phyloP scores from a whole-genome alignment of 2,797 vertebrate species.

The Syngnathus acus region DNA sequence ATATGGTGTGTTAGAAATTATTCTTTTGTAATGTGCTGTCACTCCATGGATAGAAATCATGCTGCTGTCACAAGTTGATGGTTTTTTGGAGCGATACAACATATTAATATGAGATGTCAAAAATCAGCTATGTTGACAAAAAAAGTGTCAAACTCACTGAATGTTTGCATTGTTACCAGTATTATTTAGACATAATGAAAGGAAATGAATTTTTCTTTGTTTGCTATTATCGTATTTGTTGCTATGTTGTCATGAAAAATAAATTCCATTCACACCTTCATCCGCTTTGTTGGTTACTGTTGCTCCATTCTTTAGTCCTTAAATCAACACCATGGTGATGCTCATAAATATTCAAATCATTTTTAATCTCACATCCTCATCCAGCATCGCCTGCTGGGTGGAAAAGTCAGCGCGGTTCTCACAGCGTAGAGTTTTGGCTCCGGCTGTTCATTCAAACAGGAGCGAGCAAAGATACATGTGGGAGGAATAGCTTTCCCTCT shows the following conservation, averaged over 20 bases:
- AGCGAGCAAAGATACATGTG: constrained; percentile 17
- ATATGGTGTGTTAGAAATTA: neutral
- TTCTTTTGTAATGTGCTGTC: neutral
- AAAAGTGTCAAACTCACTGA: constrained; percentile 1
- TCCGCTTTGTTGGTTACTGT: constrained; percentile 31
- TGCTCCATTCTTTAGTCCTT: constrained; percentile 12
- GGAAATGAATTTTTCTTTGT: no score
- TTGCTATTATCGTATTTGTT: neutral
- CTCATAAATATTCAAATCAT: constrained; percentile 3
- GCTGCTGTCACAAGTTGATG: neutral
- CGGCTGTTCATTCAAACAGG: constrained; percentile 10
- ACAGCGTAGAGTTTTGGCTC: neutral
- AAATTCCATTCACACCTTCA: constrained; percentile 34
- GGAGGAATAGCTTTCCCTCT: neutral
- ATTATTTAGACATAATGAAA: no score
- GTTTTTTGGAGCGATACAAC: neutral
- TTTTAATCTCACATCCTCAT: constrained; percentile 9
- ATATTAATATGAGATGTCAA: constrained; percentile 8
- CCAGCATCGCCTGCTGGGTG: constrained; percentile 9
- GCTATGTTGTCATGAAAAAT: constrained; percentile 33
- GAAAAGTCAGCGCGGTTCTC: constrained; percentile 21
- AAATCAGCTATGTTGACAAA: neutral
- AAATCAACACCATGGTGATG: constrained; percentile 3
- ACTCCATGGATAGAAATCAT: neutral
- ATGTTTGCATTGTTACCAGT: neutral